phyloP scores from a whole-genome alignment of 92 coral and sea anemone species.

The Parazoanthus darwini region DNA sequence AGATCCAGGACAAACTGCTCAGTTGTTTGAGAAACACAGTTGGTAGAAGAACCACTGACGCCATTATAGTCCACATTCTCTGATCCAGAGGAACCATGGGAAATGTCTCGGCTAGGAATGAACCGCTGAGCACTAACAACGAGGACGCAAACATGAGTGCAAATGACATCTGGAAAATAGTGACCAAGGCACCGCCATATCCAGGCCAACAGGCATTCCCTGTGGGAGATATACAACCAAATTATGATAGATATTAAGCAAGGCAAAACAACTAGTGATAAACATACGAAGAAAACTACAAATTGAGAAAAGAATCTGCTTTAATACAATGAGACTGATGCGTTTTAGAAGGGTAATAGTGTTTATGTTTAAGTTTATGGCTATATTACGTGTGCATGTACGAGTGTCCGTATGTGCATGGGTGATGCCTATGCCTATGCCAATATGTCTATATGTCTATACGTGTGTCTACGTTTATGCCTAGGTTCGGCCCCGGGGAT shows the following conservation, averaged over 20 bases:
- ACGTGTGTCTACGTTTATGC: no score
- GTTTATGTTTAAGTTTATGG: no score
- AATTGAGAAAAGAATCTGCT: no score
- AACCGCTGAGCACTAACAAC: constrained; percentile 35
- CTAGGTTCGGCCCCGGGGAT: no score
- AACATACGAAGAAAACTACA: background rate
- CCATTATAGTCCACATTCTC: constrained; percentile 25
- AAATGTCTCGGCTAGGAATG: constrained; percentile 39
- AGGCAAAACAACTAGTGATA: background rate
- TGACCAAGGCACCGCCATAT: constrained; percentile 18
- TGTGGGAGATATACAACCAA: background rate
- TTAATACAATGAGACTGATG: no score
- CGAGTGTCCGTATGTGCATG: no score
- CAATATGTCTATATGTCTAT: background rate
- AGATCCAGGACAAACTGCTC: constrained; percentile 23
- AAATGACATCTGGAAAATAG: constrained; percentile 28
- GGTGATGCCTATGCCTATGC: background rate
- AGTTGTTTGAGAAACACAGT: constrained; percentile 24
- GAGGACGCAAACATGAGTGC: constrained; percentile 41
- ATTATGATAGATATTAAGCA: background rate
- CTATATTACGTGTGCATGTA: no score
- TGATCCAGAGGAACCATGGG: constrained; percentile 39
- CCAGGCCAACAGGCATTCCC: constrained; percentile 33
- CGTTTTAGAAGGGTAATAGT: no score
- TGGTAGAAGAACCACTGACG: constrained; percentile 10